phyloP scores from a whole-genome alignment of 2,113 vertebrate species.

The Oostethus manadensis region DNA sequence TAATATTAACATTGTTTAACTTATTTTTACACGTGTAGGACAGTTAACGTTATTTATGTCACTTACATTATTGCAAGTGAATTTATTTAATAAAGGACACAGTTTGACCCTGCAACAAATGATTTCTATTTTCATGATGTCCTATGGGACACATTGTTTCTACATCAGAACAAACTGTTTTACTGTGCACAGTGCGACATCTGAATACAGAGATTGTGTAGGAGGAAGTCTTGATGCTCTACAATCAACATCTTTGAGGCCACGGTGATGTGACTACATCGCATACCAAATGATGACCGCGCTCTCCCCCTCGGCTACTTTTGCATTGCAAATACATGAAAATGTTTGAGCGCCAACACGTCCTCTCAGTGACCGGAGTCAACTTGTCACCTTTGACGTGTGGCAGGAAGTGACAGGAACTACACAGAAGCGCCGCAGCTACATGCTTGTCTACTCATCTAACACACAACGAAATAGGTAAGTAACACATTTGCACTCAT shows the following conservation, averaged over 20 bases:
- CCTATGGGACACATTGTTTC: neutral
- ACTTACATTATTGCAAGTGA: too few relatives aligned
- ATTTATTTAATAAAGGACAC: too few relatives aligned
- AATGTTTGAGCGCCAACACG: slow-evolving; percentile 44
- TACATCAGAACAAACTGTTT: too few relatives aligned
- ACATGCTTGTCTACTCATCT: too few relatives aligned
- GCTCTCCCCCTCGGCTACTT: slow-evolving; percentile 11
- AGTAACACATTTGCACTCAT: too few relatives aligned
- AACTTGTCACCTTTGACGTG: slow-evolving; percentile 43
- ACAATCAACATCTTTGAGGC: neutral
- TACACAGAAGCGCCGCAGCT: neutral
- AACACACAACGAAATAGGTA: slow-evolving; percentile 14
- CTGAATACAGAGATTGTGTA: neutral
- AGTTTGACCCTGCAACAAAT: slow-evolving; percentile 8
- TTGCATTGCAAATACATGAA: slow-evolving; percentile 53
- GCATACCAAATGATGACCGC: too few relatives aligned
- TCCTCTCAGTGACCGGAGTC: slow-evolving; percentile 37
- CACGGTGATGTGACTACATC: neutral
- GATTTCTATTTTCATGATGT: too few relatives aligned
- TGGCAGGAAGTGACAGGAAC: slow-evolving; percentile 34
- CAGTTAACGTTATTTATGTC: too few relatives aligned
- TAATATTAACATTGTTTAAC: too few relatives aligned
- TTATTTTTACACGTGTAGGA: too few relatives aligned
- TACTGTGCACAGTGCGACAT: too few relatives aligned
- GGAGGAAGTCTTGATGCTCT: neutral